Conservation (phyloP, 2,888 invertebrate genomes). For the Eugnorisma glareosa region DNA sequence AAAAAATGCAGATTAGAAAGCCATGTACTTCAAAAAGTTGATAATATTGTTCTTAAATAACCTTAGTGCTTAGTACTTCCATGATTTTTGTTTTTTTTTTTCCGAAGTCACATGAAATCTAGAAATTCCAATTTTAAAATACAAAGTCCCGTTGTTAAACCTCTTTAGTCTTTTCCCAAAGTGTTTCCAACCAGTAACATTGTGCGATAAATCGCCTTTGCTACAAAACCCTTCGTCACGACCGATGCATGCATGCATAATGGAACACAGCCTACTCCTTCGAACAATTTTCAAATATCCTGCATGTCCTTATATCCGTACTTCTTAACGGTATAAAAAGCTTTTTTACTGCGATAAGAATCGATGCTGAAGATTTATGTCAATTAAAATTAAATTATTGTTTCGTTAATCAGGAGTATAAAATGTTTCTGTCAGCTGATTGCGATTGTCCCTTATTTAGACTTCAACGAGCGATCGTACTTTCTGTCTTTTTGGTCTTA, state of each 20-base stretch:
- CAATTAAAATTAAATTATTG: conserved; percentile 24
- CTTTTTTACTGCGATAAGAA: conserved; percentile 35
- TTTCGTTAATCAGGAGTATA: background rate
- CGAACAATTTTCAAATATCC: conserved; percentile 46
- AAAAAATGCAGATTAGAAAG: background rate
- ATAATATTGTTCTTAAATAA: background rate
- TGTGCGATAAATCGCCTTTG: conserved; percentile 57
- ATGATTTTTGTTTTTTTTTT: too few relatives aligned
- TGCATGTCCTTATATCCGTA: conserved; percentile 26
- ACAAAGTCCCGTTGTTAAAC: conserved; percentile 33
- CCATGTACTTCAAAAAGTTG: background rate
- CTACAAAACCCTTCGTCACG: conserved; percentile 73
- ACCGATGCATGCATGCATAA: conserved; percentile 71
- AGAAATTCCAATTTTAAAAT: background rate
- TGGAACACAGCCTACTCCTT: conserved; percentile 60
- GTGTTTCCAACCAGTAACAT: conserved; percentile 52
- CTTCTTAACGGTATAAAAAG: conserved; percentile 25
- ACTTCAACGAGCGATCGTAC: conserved; percentile 64
- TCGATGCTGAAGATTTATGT: conserved; percentile 5
- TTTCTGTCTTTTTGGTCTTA: background rate
- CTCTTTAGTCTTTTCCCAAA: conserved; percentile 23
- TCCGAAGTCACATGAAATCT: background rate
- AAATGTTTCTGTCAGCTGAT: conserved; percentile 22
- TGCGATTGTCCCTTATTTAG: conserved; percentile 53
- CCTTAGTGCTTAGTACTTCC: background rate